These are phyloP conservation scores for Xyrauchen texanus DNA, from an alignment of 2,113 vertebrate species.

Conservation along the genomic window DNA sequence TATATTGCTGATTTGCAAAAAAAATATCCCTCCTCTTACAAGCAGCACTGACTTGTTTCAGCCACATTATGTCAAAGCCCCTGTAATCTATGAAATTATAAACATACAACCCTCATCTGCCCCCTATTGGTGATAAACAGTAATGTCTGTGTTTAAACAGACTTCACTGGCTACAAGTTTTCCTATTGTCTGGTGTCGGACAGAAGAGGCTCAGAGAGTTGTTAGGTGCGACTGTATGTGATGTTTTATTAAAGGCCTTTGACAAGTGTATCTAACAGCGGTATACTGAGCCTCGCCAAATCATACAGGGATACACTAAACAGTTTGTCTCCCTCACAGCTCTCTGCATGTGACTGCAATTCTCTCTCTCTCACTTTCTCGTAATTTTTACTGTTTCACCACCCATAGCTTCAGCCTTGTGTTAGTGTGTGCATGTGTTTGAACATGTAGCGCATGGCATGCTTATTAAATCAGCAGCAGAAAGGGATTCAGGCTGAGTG, in stretches of 20 bases:
- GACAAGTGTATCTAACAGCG: too few relatives aligned
- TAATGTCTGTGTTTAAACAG: neutral
- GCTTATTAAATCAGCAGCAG: conserved; percentile 67
- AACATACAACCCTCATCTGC: conserved; percentile 17
- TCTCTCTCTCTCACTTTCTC: neutral
- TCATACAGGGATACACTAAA: conserved; percentile 4
- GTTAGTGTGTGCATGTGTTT: conserved; percentile 33
- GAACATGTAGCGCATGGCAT: conserved; percentile 51
- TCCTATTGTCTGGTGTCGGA: neutral
- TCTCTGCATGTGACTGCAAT: neutral
- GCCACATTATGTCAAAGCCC: conserved; percentile 13
- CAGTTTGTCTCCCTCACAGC: conserved; percentile 14
- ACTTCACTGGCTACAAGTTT: neutral
- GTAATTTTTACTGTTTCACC: neutral
- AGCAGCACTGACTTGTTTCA: neutral
- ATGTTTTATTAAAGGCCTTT: neutral
- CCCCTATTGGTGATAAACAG: conserved; percentile 36
- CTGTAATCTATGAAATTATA: neutral
- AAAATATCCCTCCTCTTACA: conserved; percentile 17
- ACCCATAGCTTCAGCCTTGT: neutral
- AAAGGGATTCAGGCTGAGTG: conserved; percentile 65
- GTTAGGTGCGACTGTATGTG: neutral
- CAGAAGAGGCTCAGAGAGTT: neutral
- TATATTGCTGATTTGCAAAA: too few relatives aligned
- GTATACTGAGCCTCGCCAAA: too few relatives aligned